Evolutionary conservation across 1,140 invertebrate species (phyloP), one percentile per base, ranked within the genome.

Genomic region (Lepidurus arcticus): DNA sequence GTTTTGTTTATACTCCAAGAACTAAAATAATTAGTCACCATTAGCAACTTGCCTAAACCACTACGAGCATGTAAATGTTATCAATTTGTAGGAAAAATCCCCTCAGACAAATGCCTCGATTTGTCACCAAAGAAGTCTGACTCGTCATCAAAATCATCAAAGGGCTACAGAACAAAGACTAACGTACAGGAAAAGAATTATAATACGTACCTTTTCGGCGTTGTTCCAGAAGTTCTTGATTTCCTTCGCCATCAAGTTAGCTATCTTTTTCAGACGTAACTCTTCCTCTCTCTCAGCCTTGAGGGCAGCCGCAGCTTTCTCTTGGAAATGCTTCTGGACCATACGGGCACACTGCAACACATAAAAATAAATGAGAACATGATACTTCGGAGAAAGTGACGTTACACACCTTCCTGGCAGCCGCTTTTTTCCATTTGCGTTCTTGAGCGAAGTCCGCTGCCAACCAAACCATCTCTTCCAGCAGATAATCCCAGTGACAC

Each of bases 381-480:
- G 42, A 75, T 13, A 13, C 16, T n/a, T 26, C 9, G 73, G n/a
- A 9, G 16, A 16, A 16, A 65, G 3, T n/a, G 6, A 1, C 78
- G 44, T 53, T 7, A 75, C 79, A 77, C 82, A 92, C 91, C 86
- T 98, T 98, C 85, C 94, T 96, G 0, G 96, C 95, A 9, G 93
- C 92, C 74, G 92, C 92, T 85, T 96, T 97, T 83, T 99, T 99
- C 95, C 95, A 98, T 84, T 98, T 98, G 75, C 96, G 88, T 86
- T 99, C 97, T 85, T 98, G 94, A 44, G 93, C 93, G 88, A 99
- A 99, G 86, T 99, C 97, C 24, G 94, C 93, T 47, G 96, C 94
- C 76, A 99, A 87, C 98, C 98, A 99, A 34, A 93, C 92, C 94
- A 99, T 98, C 86, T 99, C 98, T 85, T 99, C 98, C 10, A 99